Evolutionary conservation across 2,888 invertebrate genomes (phyloP), one percentile per base, ranked within the genome.

Genomic region (Nesidiocoris tenuis): DNA sequence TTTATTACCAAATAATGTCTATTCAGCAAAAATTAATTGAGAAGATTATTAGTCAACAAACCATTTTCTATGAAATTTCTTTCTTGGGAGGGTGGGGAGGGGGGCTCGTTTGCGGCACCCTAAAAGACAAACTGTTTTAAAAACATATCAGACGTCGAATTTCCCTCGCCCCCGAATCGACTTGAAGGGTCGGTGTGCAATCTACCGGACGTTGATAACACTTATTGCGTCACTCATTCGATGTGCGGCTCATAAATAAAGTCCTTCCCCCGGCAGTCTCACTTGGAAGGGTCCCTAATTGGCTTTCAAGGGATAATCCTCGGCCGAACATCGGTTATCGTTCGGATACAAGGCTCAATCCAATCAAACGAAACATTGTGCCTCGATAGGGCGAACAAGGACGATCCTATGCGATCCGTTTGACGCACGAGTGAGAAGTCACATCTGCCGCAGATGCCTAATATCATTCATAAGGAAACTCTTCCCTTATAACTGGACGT

Each of bases 281-380:
- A 77, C 78, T 78, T 22, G 63, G 22, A 65, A 61, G 64, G 23
- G 18, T n/a, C 24, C 39, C 17, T 64, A 64, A 64, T 72, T 57
- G 72, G 57, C 59, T 65, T 70, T 39, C 75, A 77, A 67, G 76
- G 76, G 76, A 76, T 77, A 78, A 78, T 78, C 78, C 78, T 75
- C 65, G 64, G 61, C 68, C 61, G 18, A 66, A 74, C 77, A 71
- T 77, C 76, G 19, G 78, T 75, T 77, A 78, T 77, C 56, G 57
- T 54, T 63, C 72, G 65, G 55, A 22, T 55, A 72, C 18, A 57
- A 21, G 12, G 65, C 7, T 9, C 39, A 66, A 66, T 66, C 66
- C 21, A 5, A 66, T 66, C 55, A 66, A 66, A 55, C 66, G 12
- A 66, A 39, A 39, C 39, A 39, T 39, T 39, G 39, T 39, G 39